phyloP scores from a whole-genome alignment of 2,113 vertebrate genomes.

The Miniopterus natalensis region DNA sequence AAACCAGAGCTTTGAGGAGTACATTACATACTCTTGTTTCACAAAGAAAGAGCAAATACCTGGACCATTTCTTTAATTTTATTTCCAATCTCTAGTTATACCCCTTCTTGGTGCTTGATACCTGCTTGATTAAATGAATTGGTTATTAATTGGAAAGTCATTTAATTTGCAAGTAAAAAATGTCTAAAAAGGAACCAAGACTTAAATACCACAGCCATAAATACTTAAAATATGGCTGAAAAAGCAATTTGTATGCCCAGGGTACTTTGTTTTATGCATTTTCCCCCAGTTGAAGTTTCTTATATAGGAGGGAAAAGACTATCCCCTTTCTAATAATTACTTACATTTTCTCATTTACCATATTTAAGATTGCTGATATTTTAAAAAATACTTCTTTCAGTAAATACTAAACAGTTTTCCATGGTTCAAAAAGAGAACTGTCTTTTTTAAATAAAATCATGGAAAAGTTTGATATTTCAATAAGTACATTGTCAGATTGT shows the following conservation, averaged over 20 bases:
- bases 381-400: neutral
- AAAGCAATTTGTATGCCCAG: neutral
- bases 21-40: neutral
- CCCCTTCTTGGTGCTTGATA: neutral
- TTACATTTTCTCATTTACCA: slow-evolving; percentile 2
- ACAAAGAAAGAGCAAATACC: neutral
- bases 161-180: neutral
- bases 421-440: neutral
- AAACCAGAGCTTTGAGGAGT: neutral
- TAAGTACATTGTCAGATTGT: neutral
- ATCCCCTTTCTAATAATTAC: neutral
- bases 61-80: neutral
- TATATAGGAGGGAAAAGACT: neutral
- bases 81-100: neutral
- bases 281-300: neutral
- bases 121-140: neutral
- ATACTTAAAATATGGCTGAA: neutral
- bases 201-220: neutral
- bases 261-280: neutral
- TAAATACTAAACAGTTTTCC: neutral
- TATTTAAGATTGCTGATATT: neutral
- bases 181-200: neutral
- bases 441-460: neutral
- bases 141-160: neutral
- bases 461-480: neutral